Evolutionary conservation across 2,797 vertebrate genomes (phyloP).

Genomic region (Gambelia wislizenii): DNA sequence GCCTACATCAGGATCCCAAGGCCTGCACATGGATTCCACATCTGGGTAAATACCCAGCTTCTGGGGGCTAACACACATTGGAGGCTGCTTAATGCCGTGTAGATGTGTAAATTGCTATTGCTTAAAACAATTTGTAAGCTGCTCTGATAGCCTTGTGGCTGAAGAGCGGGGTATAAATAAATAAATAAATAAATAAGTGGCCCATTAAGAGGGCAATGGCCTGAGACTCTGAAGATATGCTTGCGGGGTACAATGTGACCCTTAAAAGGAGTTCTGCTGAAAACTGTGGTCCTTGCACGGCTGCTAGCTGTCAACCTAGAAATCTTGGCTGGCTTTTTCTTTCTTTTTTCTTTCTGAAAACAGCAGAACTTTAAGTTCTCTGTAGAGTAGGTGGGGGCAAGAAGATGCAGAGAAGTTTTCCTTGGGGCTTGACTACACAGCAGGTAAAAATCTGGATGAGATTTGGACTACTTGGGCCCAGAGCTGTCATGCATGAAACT

Average conservation of each 20-base stretch:
- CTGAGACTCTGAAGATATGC: not conserved
- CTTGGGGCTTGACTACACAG: no score
- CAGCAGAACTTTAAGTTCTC: not conserved
- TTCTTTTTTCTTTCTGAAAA: not conserved
- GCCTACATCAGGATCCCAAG: conserved; percentile 81
- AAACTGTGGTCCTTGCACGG: not conserved
- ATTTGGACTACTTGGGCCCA: no score
- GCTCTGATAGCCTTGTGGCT: no score
- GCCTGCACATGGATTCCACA: conserved; percentile 89
- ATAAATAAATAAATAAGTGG: no score
- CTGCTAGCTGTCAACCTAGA: not conserved
- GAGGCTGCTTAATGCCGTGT: no score
- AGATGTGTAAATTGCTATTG: no score
- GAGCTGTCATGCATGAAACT: no score
- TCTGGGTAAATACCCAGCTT: no score
- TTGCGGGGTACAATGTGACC: not conserved
- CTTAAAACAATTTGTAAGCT: no score
- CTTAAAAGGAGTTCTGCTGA: not conserved
- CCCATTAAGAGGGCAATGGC: not conserved
- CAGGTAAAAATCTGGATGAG: no score
- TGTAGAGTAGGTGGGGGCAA: not conserved
- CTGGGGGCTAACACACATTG: no score
- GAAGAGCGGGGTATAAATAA: no score
- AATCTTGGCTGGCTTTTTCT: not conserved
- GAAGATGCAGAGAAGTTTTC: not conserved